Evolutionary conservation across 2,113 vertebrate genomes (phyloP).

Genomic region (Mobula birostris): DNA sequence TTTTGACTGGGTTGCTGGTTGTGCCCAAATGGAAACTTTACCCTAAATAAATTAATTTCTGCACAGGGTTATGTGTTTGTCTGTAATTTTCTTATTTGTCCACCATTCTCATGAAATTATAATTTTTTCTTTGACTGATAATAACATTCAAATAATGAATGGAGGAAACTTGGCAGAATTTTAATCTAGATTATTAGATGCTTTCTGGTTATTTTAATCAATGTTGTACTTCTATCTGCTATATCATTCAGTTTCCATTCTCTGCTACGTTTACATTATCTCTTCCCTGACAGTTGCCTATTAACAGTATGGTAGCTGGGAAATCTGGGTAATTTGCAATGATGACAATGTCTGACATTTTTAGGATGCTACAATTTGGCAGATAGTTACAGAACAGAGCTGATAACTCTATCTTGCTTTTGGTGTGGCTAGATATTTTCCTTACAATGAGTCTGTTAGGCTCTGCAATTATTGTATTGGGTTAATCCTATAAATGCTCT

Average conservation of each 20-base stretch:
- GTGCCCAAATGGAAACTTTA: not conserved
- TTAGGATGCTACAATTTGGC: slow-evolving; percentile 47
- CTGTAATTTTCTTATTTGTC: slow-evolving; percentile 22
- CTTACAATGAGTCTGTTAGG: slow-evolving; percentile 24
- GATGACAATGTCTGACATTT: slow-evolving; percentile 62
- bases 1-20: not conserved
- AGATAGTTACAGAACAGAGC: slow-evolving; percentile 38
- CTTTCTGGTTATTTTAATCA: slow-evolving; percentile 54
- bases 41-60: not conserved
- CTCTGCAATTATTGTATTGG: slow-evolving; percentile 18
- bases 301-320: slow-evolving; percentile 54
- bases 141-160: not conserved
- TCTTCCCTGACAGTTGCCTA: slow-evolving; percentile 65
- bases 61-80: not conserved
- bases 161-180: not conserved
- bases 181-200: slow-evolving; percentile 39
- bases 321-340: slow-evolving; percentile 47
- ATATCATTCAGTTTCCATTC: slow-evolving; percentile 61
- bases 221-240: slow-evolving; percentile 50
- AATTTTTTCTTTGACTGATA: not conserved
- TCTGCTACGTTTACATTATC: slow-evolving; percentile 63
- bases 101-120: not conserved
- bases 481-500: slow-evolving; percentile 22
- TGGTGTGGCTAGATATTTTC: slow-evolving; percentile 37
- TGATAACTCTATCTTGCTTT: slow-evolving; percentile 38